Evolutionary conservation across 2,797 vertebrate species (phyloP).

Genomic region (Saxicola maurus): DNA sequence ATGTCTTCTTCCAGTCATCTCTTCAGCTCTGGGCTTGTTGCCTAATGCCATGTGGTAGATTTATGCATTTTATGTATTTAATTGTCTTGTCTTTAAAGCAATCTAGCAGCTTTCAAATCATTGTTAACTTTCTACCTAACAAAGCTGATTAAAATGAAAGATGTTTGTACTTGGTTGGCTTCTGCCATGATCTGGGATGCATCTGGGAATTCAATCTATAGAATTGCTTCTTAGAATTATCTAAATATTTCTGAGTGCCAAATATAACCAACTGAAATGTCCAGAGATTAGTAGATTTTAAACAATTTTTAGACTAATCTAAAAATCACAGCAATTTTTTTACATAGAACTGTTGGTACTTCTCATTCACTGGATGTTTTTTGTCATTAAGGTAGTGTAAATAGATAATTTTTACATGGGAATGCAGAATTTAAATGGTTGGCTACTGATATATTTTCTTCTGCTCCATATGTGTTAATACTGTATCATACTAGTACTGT

Average conservation of each 20-base stretch:
- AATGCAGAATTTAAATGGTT: not conserved
- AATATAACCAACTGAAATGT: not conserved
- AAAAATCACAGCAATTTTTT: not conserved
- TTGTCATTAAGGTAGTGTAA: not conserved
- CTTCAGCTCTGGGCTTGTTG: not conserved
- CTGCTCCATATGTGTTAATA: not conserved
- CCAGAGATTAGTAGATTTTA: not conserved
- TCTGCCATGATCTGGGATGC: not conserved
- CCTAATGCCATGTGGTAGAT: not conserved
- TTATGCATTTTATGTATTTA: not conserved
- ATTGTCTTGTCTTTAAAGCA: not conserved
- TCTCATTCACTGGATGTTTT: not conserved
- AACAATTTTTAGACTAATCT: not conserved
- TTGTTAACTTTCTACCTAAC: not conserved
- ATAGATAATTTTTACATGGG: not conserved
- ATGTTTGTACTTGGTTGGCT: not conserved
- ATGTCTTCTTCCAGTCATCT: not conserved
- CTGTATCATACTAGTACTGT: not conserved
- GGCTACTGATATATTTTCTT: not conserved
- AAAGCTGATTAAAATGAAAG: not conserved
- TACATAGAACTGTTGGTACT: not conserved
- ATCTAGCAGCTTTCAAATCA: not conserved
- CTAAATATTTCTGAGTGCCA: not conserved
- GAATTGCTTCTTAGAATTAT: not conserved
- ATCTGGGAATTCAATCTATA: not conserved